Evolutionary conservation across 1,140 invertebrate species (phyloP).

Genomic region (Trialeurodes vaporariorum): DNA sequence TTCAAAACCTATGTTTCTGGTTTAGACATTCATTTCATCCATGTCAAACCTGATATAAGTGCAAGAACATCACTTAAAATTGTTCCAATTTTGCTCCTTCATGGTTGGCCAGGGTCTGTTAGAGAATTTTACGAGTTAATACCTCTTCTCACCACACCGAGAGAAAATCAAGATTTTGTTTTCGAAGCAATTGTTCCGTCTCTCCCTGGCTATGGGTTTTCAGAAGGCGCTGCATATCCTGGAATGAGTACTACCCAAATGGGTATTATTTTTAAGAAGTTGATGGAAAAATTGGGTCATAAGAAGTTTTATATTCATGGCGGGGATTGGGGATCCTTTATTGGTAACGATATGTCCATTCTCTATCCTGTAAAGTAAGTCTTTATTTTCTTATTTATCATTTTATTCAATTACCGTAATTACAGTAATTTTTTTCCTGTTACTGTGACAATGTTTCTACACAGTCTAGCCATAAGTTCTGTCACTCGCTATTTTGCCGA

Average conservation of each 20-base stretch:
- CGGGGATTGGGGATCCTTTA: constrained; percentile 66
- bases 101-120: constrained; percentile 86
- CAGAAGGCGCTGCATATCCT: constrained; percentile 47
- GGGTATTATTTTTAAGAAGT: constrained; percentile 59
- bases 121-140: constrained; percentile 76
- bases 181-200: constrained; percentile 71
- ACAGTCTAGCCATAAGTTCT: no score
- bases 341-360: constrained; percentile 45
- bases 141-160: constrained; percentile 48
- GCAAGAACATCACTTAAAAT: constrained; percentile 33
- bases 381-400: no score
- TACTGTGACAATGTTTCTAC: neutral
- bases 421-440: neutral
- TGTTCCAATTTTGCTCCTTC: constrained; percentile 50
- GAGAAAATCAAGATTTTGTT: constrained; percentile 46
- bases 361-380: constrained; percentile 51
- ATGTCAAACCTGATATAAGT: constrained; percentile 39
- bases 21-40: constrained; percentile 62
- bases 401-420: constrained; percentile 10
- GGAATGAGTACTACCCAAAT: constrained; percentile 50
- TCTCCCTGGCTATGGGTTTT: constrained; percentile 70
- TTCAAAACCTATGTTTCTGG: constrained; percentile 55
- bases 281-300: constrained; percentile 69
- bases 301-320: constrained; percentile 71
- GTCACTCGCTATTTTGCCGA: no score